Evolutionary conservation across 2,797 vertebrate species (phyloP).

Genomic region (Sebastiscus albofasciatus): DNA sequence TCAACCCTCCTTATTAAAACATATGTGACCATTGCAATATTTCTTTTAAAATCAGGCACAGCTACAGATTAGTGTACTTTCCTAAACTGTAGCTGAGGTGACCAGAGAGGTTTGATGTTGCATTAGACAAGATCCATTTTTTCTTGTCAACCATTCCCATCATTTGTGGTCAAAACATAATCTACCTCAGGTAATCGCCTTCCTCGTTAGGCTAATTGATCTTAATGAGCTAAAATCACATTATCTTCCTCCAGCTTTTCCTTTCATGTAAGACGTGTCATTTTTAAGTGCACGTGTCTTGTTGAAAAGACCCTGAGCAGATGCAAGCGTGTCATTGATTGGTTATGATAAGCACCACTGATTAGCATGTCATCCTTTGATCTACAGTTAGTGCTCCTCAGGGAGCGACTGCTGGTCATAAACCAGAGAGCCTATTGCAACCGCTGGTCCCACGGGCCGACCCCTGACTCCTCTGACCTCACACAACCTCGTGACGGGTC

Average conservation of each 20-base stretch:
- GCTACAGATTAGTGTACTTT: background rate
- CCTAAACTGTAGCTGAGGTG: background rate
- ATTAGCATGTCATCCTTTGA: conserved; percentile 70
- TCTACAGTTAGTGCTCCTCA: conserved; percentile 47
- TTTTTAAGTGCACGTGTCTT: conserved; percentile 7
- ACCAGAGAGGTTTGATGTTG: background rate
- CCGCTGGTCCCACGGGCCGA: conserved; percentile 11
- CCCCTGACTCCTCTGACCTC: conserved; percentile 46
- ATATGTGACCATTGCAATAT: conserved; percentile 41
- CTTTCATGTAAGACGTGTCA: conserved; percentile 39
- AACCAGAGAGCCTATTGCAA: conserved; percentile 19
- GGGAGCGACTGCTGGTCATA: conserved; percentile 38
- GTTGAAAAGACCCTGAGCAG: conserved; percentile 22
- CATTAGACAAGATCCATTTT: background rate
- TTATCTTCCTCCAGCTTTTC: conserved; percentile 18
- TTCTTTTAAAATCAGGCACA: background rate
- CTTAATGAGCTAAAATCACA: conserved; percentile 52
- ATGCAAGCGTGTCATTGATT: conserved; percentile 61
- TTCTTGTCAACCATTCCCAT: background rate
- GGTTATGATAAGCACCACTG: conserved; percentile 56
- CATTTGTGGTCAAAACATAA: conserved; percentile 31
- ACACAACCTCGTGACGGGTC: conserved; percentile 26
- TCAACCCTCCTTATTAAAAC: conserved; percentile 22
- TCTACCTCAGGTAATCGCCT: conserved; percentile 33
- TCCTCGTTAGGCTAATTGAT: conserved; percentile 48